Evolutionary conservation across 2,113 vertebrate genomes (phyloP).

Genomic region (Sciurus niger): DNA sequence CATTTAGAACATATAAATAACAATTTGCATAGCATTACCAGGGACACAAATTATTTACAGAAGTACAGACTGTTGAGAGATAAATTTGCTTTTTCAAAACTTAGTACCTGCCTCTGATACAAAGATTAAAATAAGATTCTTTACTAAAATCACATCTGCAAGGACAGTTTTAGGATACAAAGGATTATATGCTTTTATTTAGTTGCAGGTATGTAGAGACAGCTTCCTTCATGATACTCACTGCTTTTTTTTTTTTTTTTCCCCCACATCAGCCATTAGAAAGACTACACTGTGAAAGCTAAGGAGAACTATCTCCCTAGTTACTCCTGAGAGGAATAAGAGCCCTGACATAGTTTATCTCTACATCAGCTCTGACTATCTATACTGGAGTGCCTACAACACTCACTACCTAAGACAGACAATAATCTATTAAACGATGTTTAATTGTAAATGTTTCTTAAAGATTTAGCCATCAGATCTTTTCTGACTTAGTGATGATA

Average conservation of each 20-base stretch:
- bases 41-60: neutral
- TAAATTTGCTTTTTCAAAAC: neutral
- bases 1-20: neutral
- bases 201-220: neutral
- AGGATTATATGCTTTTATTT: neutral
- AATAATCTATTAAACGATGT: neutral
- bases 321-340: neutral
- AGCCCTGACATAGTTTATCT: neutral
- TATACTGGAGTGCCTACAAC: neutral
- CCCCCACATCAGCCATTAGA: neutral
- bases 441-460: neutral
- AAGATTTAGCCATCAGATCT: neutral
- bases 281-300: neutral
- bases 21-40: neutral
- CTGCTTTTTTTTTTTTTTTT: too few relatives aligned
- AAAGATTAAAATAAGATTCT: neutral
- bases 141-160: neutral
- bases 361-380: neutral
- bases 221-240: neutral
- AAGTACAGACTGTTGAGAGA: neutral
- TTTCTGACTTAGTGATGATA: neutral
- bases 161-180: neutral
- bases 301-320: neutral
- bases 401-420: neutral
- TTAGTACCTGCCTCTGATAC: neutral